These are phyloP conservation scores for Dromococcyx pavoninus DNA, from an alignment of 2,797 vertebrate species.

Conservation along the genomic window DNA sequence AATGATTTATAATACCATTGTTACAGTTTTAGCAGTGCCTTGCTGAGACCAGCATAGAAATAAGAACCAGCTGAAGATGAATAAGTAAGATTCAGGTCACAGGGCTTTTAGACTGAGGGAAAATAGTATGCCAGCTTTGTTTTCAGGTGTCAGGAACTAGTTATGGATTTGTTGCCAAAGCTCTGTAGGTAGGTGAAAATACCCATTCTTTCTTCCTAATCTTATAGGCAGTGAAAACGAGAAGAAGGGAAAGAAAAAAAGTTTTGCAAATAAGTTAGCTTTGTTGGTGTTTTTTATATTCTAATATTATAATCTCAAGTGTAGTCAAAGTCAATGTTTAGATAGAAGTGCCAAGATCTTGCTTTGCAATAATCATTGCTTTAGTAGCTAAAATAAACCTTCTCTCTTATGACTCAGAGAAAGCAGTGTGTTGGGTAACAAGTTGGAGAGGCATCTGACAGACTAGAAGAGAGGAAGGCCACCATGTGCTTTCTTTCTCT, in stretches of 20 bases:
- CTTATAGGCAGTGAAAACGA: neutral
- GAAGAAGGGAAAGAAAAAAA: neutral
- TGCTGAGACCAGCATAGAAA: neutral
- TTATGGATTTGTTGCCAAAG: neutral
- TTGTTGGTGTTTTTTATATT: neutral
- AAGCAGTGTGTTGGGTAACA: neutral
- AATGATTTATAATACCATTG: neutral
- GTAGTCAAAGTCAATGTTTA: neutral
- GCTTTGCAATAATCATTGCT: neutral
- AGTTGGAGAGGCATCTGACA: neutral
- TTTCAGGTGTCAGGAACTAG: neutral
- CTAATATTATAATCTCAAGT: neutral
- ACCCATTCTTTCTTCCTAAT: neutral
- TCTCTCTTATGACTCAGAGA: neutral
- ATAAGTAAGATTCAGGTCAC: neutral
- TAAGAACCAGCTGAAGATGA: neutral
- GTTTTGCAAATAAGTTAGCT: neutral
- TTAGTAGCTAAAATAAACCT: slow-evolving; percentile 23
- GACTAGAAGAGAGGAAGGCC: neutral
- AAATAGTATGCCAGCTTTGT: neutral
- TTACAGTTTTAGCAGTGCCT: neutral
- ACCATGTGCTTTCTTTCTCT: neutral
- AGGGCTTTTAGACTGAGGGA: neutral
- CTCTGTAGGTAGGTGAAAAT: neutral
- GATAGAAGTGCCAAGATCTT: neutral